Conservation (phyloP, 2,797 vertebrate species). For the Coilia nasus region DNA sequence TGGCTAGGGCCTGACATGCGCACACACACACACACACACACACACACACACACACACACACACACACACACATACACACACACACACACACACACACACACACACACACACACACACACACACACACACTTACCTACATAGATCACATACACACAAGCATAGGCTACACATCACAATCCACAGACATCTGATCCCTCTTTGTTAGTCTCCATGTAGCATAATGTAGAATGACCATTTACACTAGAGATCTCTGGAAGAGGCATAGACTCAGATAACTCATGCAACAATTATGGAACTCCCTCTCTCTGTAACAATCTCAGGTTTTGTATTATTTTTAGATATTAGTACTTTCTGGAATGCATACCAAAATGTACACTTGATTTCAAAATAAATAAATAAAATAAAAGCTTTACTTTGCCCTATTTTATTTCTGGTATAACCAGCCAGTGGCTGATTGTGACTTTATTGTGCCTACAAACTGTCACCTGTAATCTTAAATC, state of each 20-base stretch:
- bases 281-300: background rate
- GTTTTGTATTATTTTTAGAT: constrained; percentile 16
- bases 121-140: no score
- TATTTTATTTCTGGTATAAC: background rate
- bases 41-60: no score
- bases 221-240: background rate
- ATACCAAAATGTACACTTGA: background rate
- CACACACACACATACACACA: no score
- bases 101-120: no score
- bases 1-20: no score
- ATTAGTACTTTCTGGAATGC: background rate
- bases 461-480: no score
- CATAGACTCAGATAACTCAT: background rate
- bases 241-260: background rate
- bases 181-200: background rate
- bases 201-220: background rate
- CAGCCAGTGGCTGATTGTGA: no score
- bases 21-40: no score
- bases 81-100: background rate
- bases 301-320: background rate
- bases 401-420: background rate
- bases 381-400: background rate
- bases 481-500: no score
- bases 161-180: background rate
- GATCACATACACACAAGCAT: constrained; percentile 6